phyloP scores from a whole-genome alignment of 2,113 vertebrate genomes.

The Ancistrus triradiatus region DNA sequence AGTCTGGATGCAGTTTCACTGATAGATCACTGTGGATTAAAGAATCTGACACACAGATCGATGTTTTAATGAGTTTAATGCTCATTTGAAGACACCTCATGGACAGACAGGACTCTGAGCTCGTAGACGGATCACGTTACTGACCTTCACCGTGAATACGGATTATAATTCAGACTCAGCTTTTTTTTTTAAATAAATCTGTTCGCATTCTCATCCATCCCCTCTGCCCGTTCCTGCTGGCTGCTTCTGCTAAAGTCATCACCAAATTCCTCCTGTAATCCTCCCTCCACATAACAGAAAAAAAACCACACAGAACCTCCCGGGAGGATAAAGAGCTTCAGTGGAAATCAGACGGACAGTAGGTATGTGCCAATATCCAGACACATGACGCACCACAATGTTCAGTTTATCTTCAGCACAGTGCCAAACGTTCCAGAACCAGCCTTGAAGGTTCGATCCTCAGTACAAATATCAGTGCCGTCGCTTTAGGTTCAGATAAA shows the following conservation, averaged over 20 bases:
- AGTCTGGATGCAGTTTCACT: background rate
- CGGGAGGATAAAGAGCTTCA: background rate
- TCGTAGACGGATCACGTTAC: too few relatives aligned
- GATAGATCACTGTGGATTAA: background rate
- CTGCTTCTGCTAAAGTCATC: slow-evolving; percentile 44
- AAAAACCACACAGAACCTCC: background rate
- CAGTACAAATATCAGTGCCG: too few relatives aligned
- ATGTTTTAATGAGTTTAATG: background rate
- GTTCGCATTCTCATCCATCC: slow-evolving; percentile 35
- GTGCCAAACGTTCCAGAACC: too few relatives aligned
- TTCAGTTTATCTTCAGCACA: too few relatives aligned
- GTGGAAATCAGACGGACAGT: background rate
- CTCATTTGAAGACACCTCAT: background rate
- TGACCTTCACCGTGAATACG: too few relatives aligned
- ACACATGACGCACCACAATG: too few relatives aligned
- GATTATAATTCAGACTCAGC: background rate
- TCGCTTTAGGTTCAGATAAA: too few relatives aligned
- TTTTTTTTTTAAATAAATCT: slow-evolving; percentile 9
- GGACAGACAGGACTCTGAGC: too few relatives aligned
- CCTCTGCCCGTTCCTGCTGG: slow-evolving; percentile 33
- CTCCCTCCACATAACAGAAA: background rate
- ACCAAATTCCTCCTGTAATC: slow-evolving; percentile 36
- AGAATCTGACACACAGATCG: background rate
- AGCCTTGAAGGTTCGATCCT: too few relatives aligned
- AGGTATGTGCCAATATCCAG: too few relatives aligned